Evolutionary conservation across 2,888 invertebrate genomes (phyloP).

Genomic region (Acrobasis suavella): DNA sequence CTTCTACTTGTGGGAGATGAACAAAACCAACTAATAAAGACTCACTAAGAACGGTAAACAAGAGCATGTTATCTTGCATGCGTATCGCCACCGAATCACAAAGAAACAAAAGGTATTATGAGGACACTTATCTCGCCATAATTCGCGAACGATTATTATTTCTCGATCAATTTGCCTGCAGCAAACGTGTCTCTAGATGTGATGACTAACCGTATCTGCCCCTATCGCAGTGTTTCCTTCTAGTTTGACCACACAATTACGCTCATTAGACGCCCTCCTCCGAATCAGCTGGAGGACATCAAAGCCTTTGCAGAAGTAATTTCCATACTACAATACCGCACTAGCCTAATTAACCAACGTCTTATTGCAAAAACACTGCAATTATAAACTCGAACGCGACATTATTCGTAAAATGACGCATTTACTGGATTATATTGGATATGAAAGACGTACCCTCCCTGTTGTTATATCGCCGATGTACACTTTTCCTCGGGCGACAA

Average conservation of each 20-base stretch:
- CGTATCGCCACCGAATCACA: constrained; percentile 67
- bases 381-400: constrained; percentile 54
- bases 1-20: constrained; percentile 41
- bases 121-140: constrained; percentile 61
- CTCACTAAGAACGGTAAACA: constrained; percentile 61
- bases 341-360: constrained; percentile 32
- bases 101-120: constrained; percentile 66
- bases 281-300: constrained; percentile 74
- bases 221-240: constrained; percentile 66
- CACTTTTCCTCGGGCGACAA: constrained; percentile 74
- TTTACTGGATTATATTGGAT: constrained; percentile 76
- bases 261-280: constrained; percentile 66
- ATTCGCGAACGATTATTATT: constrained; percentile 53
- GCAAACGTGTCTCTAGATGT: constrained; percentile 63
- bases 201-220: constrained; percentile 76
- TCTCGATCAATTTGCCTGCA: constrained; percentile 51
- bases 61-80: constrained; percentile 63
- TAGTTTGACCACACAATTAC: constrained; percentile 53
- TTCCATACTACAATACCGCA: constrained; percentile 35
- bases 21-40: constrained; percentile 44
- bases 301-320: constrained; percentile 43
- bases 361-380: constrained; percentile 45
- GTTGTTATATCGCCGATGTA: constrained; percentile 74
- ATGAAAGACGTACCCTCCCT: constrained; percentile 82
- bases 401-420: constrained; percentile 81